phyloP scores from a whole-genome alignment of 2,113 vertebrate species.

The Boulengeromyrus knoepffleri region DNA sequence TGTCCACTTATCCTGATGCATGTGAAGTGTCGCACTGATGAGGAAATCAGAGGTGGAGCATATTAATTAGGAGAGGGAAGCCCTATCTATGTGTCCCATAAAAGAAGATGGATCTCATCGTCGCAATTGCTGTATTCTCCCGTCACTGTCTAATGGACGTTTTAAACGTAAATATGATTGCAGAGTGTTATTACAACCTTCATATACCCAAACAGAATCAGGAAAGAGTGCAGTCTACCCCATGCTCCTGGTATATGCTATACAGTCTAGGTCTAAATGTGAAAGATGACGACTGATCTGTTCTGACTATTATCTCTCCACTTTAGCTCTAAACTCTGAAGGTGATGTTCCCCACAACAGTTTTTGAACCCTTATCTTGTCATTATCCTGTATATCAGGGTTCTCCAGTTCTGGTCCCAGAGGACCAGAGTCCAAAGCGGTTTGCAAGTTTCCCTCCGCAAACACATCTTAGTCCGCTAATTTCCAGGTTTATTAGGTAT shows the following conservation, averaged over 20 bases:
- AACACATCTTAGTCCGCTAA: too few relatives aligned
- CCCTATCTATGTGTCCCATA: not conserved
- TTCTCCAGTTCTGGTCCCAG: not conserved
- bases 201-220: not conserved
- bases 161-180: not conserved
- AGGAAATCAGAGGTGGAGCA: constrained; percentile 57
- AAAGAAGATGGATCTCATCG: not conserved
- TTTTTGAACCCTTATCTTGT: not conserved
- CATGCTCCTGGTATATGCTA: not conserved
- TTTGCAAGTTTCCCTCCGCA: not conserved
- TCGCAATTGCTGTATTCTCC: not conserved
- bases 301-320: not conserved
- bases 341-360: not conserved
- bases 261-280: not conserved
- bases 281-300: not conserved
- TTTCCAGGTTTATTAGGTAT: not conserved
- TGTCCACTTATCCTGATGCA: constrained; percentile 60
- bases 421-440: not conserved
- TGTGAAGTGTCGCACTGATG: constrained; percentile 58
- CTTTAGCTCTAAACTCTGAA: not conserved
- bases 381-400: not conserved
- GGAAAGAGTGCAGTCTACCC: not conserved
- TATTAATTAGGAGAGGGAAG: constrained; percentile 45
- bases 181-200: not conserved
- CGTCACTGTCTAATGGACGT: not conserved